These are phyloP conservation scores for Pantherophis vulpinus DNA, from an alignment of 2,797 vertebrate genomes.

Conservation along the genomic window DNA sequence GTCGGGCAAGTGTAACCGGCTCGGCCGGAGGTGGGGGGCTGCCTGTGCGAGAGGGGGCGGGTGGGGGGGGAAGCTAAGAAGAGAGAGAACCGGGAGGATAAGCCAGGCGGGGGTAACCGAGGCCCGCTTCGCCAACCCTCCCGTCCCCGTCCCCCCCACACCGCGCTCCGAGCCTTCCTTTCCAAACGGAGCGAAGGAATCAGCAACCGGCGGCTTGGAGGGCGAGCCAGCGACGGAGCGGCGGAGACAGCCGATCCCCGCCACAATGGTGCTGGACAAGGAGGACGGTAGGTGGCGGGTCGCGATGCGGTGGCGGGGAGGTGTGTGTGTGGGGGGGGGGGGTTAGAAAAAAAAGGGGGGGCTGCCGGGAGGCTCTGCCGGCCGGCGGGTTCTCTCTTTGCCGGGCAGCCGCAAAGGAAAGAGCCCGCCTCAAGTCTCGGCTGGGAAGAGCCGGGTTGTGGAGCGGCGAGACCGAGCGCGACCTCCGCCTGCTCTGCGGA, in stretches of 20 bases:
- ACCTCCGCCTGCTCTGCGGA: background rate
- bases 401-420: background rate
- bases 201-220: conserved; percentile 45
- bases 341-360: background rate
- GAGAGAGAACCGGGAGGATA: background rate
- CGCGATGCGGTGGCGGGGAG: background rate
- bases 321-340: background rate
- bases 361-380: background rate
- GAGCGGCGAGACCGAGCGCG: background rate
- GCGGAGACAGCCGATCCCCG: conserved; percentile 81
- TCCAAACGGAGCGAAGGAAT: conserved; percentile 33
- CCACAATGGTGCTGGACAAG: conserved; percentile 94
- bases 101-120: conserved; percentile 25
- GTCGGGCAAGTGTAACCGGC: conserved; percentile 54
- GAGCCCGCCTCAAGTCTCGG: background rate
- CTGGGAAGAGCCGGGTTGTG: background rate
- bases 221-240: conserved; percentile 74
- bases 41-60: background rate
- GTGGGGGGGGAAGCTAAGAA: background rate
- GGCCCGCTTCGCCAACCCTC: conserved; percentile 26
- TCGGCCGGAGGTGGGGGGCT: conserved; percentile 50
- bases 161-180: background rate
- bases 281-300: conserved; percentile 88
- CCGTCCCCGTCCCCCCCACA: background rate
- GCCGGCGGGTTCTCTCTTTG: background rate